phyloP scores from a whole-genome alignment of 2,888 invertebrate species.

The Nephrotoma guestfalica region DNA sequence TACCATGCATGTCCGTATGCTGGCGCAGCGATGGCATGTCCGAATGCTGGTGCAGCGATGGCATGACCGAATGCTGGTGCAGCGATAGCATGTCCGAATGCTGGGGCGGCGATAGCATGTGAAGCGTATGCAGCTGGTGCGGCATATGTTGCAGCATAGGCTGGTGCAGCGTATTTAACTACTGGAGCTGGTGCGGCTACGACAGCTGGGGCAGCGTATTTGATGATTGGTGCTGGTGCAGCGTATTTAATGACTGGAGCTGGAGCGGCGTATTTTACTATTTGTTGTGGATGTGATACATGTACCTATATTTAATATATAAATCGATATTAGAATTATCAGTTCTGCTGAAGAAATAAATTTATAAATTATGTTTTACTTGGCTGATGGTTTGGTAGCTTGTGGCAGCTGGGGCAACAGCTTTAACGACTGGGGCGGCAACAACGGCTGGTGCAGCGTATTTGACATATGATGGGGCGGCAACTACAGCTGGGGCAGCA shows the following conservation, averaged over 20 bases:
- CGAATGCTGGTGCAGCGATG: background rate
- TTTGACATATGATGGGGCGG: slow-evolving; percentile 17
- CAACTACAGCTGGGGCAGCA: slow-evolving; percentile 20
- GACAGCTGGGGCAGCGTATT: background rate
- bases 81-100: background rate
- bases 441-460: slow-evolving; percentile 19
- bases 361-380: slow-evolving; percentile 16
- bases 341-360: too few relatives aligned
- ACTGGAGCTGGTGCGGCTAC: background rate
- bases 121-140: background rate
- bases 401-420: slow-evolving; percentile 36
- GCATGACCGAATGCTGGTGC: background rate
- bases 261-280: background rate
- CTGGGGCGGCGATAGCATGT: background rate
- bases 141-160: background rate
- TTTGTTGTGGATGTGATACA: background rate
- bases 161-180: background rate
- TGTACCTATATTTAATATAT: background rate
- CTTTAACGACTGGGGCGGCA: slow-evolving; percentile 22
- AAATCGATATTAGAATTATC: background rate
- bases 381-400: slow-evolving; percentile 44
- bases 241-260: background rate
- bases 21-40: background rate
- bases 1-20: background rate
- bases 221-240: background rate